Evolutionary conservation across 2,797 vertebrate genomes (phyloP).

Genomic region (Lutjanus argentimaculatus): DNA sequence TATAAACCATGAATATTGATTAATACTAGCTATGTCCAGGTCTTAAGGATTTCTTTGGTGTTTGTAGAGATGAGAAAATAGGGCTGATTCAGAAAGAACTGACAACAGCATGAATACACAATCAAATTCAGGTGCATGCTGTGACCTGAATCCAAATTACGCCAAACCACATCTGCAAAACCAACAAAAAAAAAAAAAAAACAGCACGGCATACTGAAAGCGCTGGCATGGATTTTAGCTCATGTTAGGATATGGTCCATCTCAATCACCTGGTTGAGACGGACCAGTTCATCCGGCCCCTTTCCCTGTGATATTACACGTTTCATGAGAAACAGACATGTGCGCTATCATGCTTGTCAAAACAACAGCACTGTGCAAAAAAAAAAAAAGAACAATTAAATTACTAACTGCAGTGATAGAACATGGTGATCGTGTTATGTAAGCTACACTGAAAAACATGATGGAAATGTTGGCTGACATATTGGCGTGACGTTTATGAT

Average conservation of each 20-base stretch:
- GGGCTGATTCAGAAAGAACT: not conserved
- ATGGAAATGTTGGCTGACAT: not conserved
- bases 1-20: not conserved
- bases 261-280: not conserved
- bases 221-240: not conserved
- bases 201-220: constrained; percentile 3
- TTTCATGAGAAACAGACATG: constrained; percentile 5
- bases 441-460: not conserved
- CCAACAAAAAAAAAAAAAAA: not conserved
- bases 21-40: not conserved
- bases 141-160: constrained; percentile 28
- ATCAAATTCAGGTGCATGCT: not conserved
- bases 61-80: not conserved
- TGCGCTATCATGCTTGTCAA: not conserved
- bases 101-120: constrained; percentile 5
- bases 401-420: not conserved
- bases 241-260: not conserved
- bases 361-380: not conserved
- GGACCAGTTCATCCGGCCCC: not conserved
- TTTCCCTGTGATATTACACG: constrained; percentile 10
- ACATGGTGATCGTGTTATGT: not conserved
- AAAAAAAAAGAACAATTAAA: not conserved
- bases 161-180: not conserved
- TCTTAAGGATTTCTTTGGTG: not conserved
- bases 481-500: constrained; percentile 1